Conservation (phyloP, 2,888 invertebrate species). For the Stenichneumon culpator region DNA sequence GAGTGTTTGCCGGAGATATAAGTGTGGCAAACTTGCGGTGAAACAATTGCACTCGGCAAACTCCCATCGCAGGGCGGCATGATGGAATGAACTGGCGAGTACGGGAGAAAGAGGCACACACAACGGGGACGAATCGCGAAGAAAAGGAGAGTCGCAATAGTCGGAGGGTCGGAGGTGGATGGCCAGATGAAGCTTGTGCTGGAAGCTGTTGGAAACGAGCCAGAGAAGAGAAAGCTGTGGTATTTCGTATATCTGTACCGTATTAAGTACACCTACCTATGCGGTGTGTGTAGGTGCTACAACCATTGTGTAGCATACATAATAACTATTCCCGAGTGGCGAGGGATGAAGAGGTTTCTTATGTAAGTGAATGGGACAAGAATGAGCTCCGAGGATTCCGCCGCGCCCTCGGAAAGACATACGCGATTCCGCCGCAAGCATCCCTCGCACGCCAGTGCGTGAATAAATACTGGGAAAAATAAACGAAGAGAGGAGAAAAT, state of each 20-base stretch:
- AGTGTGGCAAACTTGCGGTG: conserved; percentile 5
- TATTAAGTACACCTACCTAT: neutral
- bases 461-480: conserved; percentile 61
- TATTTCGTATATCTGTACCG: conserved; percentile 9
- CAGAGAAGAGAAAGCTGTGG: conserved; percentile 6
- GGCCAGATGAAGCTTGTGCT: conserved; percentile 20
- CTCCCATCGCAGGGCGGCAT: neutral
- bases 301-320: conserved; percentile 17
- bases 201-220: neutral
- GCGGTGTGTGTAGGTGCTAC: conserved; percentile 2
- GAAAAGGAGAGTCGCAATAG: conserved; percentile 9
- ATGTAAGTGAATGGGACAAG: conserved; percentile 59
- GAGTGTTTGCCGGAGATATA: conserved; percentile 31
- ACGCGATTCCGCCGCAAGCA: conserved; percentile 37
- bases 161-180: neutral
- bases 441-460: conserved; percentile 30
- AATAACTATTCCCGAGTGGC: conserved; percentile 36
- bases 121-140: neutral
- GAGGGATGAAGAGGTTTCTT: conserved; percentile 57
- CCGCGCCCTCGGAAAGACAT: conserved; percentile 44
- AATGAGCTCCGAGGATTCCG: conserved; percentile 58
- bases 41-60: conserved; percentile 27
- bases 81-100: neutral
- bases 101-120: neutral
- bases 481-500: conserved; percentile 47